Conservation (phyloP, 2,888 invertebrate genomes). For the Cephus pygmeus region DNA sequence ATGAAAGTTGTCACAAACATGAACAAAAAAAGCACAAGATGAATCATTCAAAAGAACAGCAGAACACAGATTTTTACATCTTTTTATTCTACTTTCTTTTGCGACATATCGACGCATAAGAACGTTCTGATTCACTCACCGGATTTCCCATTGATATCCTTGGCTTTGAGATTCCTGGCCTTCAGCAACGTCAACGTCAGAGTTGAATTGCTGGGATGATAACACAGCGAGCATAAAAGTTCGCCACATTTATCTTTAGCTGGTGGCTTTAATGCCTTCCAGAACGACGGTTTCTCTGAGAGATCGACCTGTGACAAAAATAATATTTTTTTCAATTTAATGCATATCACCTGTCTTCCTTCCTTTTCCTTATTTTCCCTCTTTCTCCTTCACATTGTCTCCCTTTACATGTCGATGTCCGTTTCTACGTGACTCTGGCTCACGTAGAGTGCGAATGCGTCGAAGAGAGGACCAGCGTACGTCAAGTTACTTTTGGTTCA, state of each 20-base stretch:
- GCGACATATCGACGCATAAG: background rate
- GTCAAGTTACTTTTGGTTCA: background rate
- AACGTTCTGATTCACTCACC: constrained; percentile 68
- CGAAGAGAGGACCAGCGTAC: background rate
- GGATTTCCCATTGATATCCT: constrained; percentile 95
- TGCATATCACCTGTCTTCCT: background rate
- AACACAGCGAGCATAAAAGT: constrained; percentile 90
- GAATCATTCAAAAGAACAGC: background rate
- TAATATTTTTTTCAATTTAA: background rate
- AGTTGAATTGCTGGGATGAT: constrained; percentile 95
- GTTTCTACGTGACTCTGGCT: background rate
- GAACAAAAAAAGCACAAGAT: background rate
- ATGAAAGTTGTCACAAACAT: background rate
- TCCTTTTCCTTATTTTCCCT: background rate
- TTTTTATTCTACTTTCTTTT: background rate
- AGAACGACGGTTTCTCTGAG: constrained; percentile 93
- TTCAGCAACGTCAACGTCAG: constrained; percentile 91
- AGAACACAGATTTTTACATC: background rate
- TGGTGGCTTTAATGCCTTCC: constrained; percentile 92
- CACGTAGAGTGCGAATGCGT: background rate
- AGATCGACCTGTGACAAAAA: constrained; percentile 78
- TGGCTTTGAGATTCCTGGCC: constrained; percentile 93
- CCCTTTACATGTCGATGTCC: background rate
- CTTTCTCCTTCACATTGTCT: background rate
- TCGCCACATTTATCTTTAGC: constrained; percentile 95